Evolutionary conservation across 2,888 invertebrate species (phyloP), one percentile per base, ranked within the genome.

Genomic region (Phaedon cochleariae): DNA sequence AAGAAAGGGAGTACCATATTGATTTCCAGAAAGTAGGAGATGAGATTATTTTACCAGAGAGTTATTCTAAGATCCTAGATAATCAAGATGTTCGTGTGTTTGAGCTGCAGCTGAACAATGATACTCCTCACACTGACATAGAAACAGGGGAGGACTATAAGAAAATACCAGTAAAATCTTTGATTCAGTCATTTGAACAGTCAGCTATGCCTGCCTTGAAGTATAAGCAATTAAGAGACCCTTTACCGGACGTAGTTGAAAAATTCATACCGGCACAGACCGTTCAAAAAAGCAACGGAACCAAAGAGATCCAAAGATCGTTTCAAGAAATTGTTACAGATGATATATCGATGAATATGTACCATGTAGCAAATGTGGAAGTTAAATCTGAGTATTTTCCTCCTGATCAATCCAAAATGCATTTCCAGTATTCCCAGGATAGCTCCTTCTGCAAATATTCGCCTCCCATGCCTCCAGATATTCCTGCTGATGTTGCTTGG

Each of bases 161-260:
- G 21, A 83, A 84, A 74, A 74, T 85, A 55, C 85, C 85, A 22
- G 85, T 86, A 0, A 84, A 80, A 68, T 78, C 78, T 53, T 77
- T 90, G 31, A 90, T 90, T 54, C 85, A 86, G 67, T 87, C 85
- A 71, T 90, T 89, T 73, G 90, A 90, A 74, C 86, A 88, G 74
- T 87, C 87, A n/a, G 84, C 85, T n/a, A 82, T 86, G 78, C 87
- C 88, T 0, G 77, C 84, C 4, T 81, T 88, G 77, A 85, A 85
- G 62, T 85, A 86, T 72, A 87, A 87, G 71, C 85, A 86, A 70
- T 83, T 85, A 48, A 79, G 82, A 51, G 82, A 83, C 31, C 79
- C 80, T 7, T 65, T 79, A 10, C 81, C 81, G 1, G 80, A 79
- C 58, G 77, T 81, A 1, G 78, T 79, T 0, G 80, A 81, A 63